Evolutionary conservation across 2,113 vertebrate genomes (phyloP), one percentile per base, ranked within the genome.

Genomic region (Glaucomys volans): DNA sequence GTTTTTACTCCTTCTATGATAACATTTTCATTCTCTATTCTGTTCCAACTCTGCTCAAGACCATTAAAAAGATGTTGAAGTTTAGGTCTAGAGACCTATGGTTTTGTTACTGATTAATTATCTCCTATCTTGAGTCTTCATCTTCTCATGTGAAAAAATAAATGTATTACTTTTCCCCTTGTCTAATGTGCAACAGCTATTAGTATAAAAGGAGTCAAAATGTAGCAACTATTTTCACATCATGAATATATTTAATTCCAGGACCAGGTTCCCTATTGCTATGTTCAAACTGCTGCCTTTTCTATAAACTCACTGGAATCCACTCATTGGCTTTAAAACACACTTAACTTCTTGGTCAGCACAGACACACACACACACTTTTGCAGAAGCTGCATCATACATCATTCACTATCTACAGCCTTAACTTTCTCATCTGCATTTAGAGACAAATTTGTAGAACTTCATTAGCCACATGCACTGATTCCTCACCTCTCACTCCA

Each of bases 1-100:
- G 8, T 69, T 92, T 93, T 35, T 30, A 83, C 50, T 83, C 6
- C 3, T 83, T 88, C 24, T 81, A 6, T 35, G 50, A 32, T 47
- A 57, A 75, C 83, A 87, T 81, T 97, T 95, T 90, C 35, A 80
- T 72, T 37, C 4, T 69, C 7, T 74, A 79, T 14, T 87, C 17
- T 88, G 32, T 81, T 74, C 8, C 6, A 67, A 62, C 1, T n/a
- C 85, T 13, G 79, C 17, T 4, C 24, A 20, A 72, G 11, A 42
- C 22, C 24, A 37, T 72, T 76, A 84, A 93, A 88, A 57, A 50
- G 30, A 4, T 20, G 47, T 35, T 54, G n/a, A 54, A 74, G 40
- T 30, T 1, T 44, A 87, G 71, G 8, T 82, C 40, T 87, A 54
- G 0, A 54, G 24, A 59, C 20, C 7, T 69, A 72, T 18, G 37